Conservation (phyloP, 2,888 invertebrate species). For the Lamellibrachia satsuma region DNA sequence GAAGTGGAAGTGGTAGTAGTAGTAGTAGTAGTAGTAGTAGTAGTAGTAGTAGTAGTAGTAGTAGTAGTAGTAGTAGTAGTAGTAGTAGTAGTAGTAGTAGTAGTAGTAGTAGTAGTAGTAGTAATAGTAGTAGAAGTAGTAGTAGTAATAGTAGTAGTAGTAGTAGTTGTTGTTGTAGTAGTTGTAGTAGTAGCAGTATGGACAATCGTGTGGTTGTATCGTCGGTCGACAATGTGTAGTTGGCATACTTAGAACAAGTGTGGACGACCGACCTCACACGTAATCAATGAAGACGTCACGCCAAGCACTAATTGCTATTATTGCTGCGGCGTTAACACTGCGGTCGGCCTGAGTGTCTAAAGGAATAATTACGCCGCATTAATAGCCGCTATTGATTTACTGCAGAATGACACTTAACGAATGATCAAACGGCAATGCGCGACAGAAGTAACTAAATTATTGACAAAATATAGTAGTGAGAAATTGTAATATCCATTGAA, state of each 20-base stretch:
- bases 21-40: constrained; percentile 39
- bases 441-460: background rate
- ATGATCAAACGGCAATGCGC: background rate
- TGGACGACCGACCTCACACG: background rate
- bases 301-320: constrained; percentile 10
- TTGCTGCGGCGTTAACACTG: background rate
- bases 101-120: constrained; percentile 38
- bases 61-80: constrained; percentile 38
- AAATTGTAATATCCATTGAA: background rate
- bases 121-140: constrained; percentile 35
- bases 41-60: constrained; percentile 37
- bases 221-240: background rate
- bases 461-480: background rate
- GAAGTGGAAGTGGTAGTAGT: constrained; percentile 38
- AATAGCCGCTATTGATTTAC: background rate
- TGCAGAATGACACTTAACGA: background rate
- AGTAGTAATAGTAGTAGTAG: constrained; percentile 38
- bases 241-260: background rate
- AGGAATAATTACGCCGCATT: constrained; percentile 17
- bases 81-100: constrained; percentile 40
- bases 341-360: background rate
- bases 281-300: constrained; percentile 9
- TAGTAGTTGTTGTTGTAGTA: constrained; percentile 26
- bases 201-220: background rate
- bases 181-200: background rate